Percentiles rank a stretch among this genome's conserved stretches.
Evolutionary conservation across 2,797 vertebrate genomes (phyloP).

Genomic region (Poeciliopsis presidionis): DNA sequence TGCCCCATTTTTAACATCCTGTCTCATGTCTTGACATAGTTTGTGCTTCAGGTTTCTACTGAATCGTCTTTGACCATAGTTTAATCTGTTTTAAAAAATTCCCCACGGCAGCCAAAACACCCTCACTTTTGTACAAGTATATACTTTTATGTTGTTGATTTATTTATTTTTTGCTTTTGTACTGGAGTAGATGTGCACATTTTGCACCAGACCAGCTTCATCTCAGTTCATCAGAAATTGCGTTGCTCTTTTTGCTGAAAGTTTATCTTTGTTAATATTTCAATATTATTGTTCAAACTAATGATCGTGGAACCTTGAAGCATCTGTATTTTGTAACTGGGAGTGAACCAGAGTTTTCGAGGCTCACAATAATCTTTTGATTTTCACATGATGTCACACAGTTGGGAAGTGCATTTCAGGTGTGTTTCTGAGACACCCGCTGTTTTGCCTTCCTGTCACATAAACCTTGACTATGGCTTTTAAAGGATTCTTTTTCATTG

Average conservation of each 20-base stretch:
- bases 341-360: no score
- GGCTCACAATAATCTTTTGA: no score
- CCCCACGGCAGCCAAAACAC: neutral
- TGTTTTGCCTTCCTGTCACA: neutral
- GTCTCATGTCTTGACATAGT: neutral
- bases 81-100: neutral
- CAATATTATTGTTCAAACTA: neutral
- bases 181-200: neutral
- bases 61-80: neutral
- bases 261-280: neutral
- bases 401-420: neutral
- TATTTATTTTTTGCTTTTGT: neutral
- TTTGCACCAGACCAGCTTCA: neutral
- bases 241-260: neutral
- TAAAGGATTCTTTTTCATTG: neutral
- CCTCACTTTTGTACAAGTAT: neutral
- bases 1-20: neutral
- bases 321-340: neutral
- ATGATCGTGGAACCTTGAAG: neutral
- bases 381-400: neutral
- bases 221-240: neutral
- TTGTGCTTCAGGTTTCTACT: neutral
- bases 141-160: no score
- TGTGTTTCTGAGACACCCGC: neutral
- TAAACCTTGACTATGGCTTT: neutral